Percentiles rank a stretch among this genome's conserved stretches.
Conservation (phyloP, 2,888 invertebrate genomes). For the Zhengitettix transpicula region DNA sequence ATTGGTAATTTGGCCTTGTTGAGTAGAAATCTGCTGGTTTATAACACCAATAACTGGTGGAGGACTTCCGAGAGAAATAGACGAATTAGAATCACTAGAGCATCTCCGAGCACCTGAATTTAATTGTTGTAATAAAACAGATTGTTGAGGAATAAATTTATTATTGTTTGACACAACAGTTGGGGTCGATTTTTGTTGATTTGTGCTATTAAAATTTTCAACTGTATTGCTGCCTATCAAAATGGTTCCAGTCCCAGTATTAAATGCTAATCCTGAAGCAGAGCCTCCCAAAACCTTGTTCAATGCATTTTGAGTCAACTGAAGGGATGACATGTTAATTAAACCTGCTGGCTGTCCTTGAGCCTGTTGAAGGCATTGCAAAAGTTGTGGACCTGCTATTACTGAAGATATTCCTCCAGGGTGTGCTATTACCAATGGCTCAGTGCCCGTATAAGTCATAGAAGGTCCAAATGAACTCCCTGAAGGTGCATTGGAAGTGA, state of each 20-base stretch:
- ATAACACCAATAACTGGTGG: conserved; percentile 9
- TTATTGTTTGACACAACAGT: background rate
- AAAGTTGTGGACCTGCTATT: conserved; percentile 9
- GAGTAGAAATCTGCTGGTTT: conserved; percentile 1
- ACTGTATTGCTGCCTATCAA: conserved; percentile 7
- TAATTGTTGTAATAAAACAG: conserved; percentile 11
- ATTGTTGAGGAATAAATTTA: conserved; percentile 2
- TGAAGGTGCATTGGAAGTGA: background rate
- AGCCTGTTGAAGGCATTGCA: conserved; percentile 9
- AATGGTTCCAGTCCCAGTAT: conserved; percentile 10
- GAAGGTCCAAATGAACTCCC: background rate
- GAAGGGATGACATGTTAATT: conserved; percentile 10
- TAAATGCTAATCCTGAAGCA: conserved; percentile 7
- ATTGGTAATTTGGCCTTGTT: background rate
- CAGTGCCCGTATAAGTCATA: conserved; percentile 5
- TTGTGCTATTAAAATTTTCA: background rate
- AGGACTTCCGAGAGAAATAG: conserved; percentile 8
- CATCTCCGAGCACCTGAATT: conserved; percentile 9
- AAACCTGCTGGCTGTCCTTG: conserved; percentile 7
- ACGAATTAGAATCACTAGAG: conserved; percentile 10
- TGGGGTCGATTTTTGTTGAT: background rate
- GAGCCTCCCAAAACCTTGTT: conserved; percentile 4
- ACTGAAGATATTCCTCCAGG: conserved; percentile 9
- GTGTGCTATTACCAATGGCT: conserved; percentile 11
- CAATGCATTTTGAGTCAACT: conserved; percentile 9